phyloP scores from a whole-genome alignment of 1,140 invertebrate species.

The honey bee (Apis mellifera) region Amel_HAv3.1 CM009946.2:3098501-3099000 shows the following conservation, averaged over 20 bases:
- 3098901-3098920: slow-evolving; percentile 10
- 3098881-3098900: slow-evolving; percentile 55
- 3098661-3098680: slow-evolving; percentile 19
- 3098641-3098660: slow-evolving; percentile 2
- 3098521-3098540: too few species aligned
- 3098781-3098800: slow-evolving; percentile 81
- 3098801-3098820: slow-evolving; percentile 56
- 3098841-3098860: slow-evolving; percentile 34
- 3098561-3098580: not conserved
- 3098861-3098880: slow-evolving; percentile 46
- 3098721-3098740: slow-evolving; percentile 64
- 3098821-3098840: slow-evolving; percentile 44
- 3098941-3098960: not conserved
- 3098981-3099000: not conserved
- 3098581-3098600: not conserved
- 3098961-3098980: not conserved
- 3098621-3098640: not conserved
- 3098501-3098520: not conserved
- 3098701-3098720: slow-evolving; percentile 67
- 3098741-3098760: slow-evolving; percentile 80
- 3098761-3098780: slow-evolving; percentile 78
- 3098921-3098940: not conserved
- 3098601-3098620: not conserved
- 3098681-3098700: slow-evolving; percentile 38
- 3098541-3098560: too few species aligned